Conservation (phyloP, 2,113 vertebrate species). For the Hyperopisus bebe region DNA sequence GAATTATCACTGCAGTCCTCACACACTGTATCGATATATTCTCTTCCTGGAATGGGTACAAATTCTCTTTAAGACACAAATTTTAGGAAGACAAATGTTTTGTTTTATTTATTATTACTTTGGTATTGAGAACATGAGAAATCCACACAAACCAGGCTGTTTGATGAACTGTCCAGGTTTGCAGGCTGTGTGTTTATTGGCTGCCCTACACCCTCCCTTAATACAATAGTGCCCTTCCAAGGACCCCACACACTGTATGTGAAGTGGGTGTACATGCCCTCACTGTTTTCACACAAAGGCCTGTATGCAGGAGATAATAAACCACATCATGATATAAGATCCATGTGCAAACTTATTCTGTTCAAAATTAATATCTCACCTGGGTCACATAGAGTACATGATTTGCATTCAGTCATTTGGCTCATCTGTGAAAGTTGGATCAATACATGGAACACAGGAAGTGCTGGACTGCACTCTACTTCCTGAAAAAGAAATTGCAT, state of each 20-base stretch:
- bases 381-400: neutral
- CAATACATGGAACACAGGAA: neutral
- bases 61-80: neutral
- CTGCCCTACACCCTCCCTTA: too few relatives aligned
- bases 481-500: neutral
- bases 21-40: slow-evolving; percentile 27
- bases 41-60: slow-evolving; percentile 2
- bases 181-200: too few relatives aligned
- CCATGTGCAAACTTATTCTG: too few relatives aligned
- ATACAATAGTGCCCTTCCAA: too few relatives aligned
- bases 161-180: too few relatives aligned
- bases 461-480: neutral
- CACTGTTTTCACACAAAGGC: slow-evolving; percentile 20
- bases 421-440: neutral
- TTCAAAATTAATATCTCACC: neutral
- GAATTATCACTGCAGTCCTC: slow-evolving; percentile 17
- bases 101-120: too few relatives aligned
- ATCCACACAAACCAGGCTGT: neutral
- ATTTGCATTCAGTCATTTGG: neutral
- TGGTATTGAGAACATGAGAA: neutral
- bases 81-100: neutral
- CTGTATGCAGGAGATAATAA: slow-evolving; percentile 7
- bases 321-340: neutral
- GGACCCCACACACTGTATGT: too few relatives aligned
- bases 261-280: neutral